These are phyloP conservation scores for Rhyzopertha dominica DNA, from an alignment of 1,140 invertebrate species.

Conservation along the genomic window DNA sequence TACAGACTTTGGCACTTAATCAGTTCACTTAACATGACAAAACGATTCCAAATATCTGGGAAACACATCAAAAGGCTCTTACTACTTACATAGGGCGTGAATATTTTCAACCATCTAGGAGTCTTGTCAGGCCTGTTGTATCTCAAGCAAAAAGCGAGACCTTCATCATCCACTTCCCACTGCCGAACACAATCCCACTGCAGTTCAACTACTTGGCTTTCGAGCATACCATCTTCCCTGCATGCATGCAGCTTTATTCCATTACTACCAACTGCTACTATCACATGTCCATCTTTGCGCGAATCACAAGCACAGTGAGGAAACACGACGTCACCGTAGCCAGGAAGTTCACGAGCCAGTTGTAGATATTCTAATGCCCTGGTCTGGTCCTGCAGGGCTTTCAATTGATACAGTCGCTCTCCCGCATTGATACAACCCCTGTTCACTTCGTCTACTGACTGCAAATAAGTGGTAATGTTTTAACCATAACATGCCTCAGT, in stretches of 20 bases:
- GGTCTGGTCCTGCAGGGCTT: constrained; percentile 86
- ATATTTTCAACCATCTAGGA: constrained; percentile 82
- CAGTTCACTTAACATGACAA: too few relatives aligned
- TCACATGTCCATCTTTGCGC: constrained; percentile 85
- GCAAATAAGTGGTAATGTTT: too few relatives aligned
- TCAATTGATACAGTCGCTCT: constrained; percentile 88
- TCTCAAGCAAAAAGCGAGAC: constrained; percentile 83
- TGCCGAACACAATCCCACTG: constrained; percentile 74
- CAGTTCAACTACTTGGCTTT: constrained; percentile 79
- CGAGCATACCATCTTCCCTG: constrained; percentile 76
- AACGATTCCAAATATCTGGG: not conserved
- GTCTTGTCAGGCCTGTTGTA: constrained; percentile 79
- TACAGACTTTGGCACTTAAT: too few relatives aligned
- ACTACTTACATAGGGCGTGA: constrained; percentile 85
- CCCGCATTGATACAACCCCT: constrained; percentile 84
- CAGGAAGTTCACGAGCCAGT: constrained; percentile 77
- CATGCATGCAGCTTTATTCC: constrained; percentile 84
- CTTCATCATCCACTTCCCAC: constrained; percentile 87
- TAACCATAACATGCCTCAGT: too few relatives aligned
- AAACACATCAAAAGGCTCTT: too few relatives aligned
- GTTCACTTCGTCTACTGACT: constrained; percentile 93
- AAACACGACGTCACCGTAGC: constrained; percentile 89
- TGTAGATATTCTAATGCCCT: constrained; percentile 86
- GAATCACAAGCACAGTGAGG: constrained; percentile 95
- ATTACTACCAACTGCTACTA: constrained; percentile 65